Percentiles rank a stretch among this genome's conserved stretches.
phyloP scores from a whole-genome alignment of 1,140 invertebrate genomes.

The Drosophila burlai region DNA sequence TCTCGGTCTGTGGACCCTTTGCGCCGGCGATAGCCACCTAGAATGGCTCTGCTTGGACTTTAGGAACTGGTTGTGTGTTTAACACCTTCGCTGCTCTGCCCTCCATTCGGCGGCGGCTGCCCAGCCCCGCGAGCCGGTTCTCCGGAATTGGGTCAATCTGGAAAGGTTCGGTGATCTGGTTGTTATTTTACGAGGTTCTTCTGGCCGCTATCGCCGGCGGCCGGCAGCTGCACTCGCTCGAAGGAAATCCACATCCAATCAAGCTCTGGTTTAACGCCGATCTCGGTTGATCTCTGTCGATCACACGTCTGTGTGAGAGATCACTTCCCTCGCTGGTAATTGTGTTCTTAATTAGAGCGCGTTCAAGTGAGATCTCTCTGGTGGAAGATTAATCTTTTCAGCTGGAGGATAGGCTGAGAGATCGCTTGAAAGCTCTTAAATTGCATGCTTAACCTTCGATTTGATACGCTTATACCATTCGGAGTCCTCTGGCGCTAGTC shows the following conservation, averaged over 20 bases:
- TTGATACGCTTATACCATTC: too few species aligned
- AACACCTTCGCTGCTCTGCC: constrained; percentile 59
- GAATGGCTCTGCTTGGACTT: constrained; percentile 57
- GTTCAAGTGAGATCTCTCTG: background rate
- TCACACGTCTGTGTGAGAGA: background rate
- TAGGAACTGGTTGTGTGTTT: constrained; percentile 72
- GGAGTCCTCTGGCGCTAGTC: background rate
- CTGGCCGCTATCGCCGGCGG: constrained; percentile 22
- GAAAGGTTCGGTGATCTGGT: constrained; percentile 78
- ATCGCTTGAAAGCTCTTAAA: background rate
- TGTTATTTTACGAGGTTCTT: constrained; percentile 62
- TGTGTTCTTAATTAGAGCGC: constrained; percentile 32
- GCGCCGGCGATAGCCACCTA: constrained; percentile 58
- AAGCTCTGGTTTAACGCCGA: constrained; percentile 34
- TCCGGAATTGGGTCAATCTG: constrained; percentile 72
- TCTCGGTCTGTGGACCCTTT: constrained; percentile 34
- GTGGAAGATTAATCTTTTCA: constrained; percentile 1
- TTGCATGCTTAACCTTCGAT: background rate
- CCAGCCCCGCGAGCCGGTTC: constrained; percentile 59
- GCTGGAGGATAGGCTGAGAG: constrained; percentile 1
- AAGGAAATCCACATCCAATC: constrained; percentile 55
- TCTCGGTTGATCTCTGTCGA: constrained; percentile 28
- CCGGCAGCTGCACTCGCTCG: constrained; percentile 29
- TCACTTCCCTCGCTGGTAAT: constrained; percentile 3
- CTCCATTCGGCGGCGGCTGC: constrained; percentile 26